Evolutionary conservation across 2,113 vertebrate species (phyloP), one percentile per base, ranked within the genome.

Genomic region (Grammomys dolichurus): DNA sequence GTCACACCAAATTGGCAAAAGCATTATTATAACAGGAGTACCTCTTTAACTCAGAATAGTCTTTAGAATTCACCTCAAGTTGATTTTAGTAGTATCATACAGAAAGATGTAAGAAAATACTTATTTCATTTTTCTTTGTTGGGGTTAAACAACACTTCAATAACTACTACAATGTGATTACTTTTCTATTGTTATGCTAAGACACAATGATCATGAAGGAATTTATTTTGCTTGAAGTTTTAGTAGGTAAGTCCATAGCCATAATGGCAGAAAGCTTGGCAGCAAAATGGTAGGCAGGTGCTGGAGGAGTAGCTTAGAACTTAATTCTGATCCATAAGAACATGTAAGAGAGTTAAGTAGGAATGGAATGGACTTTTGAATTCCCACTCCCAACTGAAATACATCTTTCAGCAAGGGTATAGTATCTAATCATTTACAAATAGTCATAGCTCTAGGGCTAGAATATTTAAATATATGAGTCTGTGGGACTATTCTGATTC

Each of bases 141-240:
- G 90, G 72, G 17, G 19, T 73, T 90, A 94, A 73, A 28, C 7
- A n/a, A 72, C 11, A 89, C 95, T 86, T 89, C 46, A 72, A 58
- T 26, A 60, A 60, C 54, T 16, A 28, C 58, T 60, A 60, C 12
- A 16, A 22, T 16, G 12, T 60, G 16, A 7, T 60, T 82, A 8
- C 9, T 60, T 82, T 82, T 60, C 56, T 82, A 5, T 26, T 43
- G 7, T 12, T 4, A 9, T 82, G 12, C 36, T 60, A 40, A 40
- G 22, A 40, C 12, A 60, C 7, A 6, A 60, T 14, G 12, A 26
- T 24, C 20, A 60, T 40, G 36, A 58, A 26, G n/a, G 12, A 82
- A n/a, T 82, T 60, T 43, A 43, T 82, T 60, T 82, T 14, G 13
- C 24, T 82, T 60, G 28, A n/a, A 40, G 13, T 14, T 60, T 60